A percentile compares a stretch with the other conserved stretches of the same genome.
Conservation (phyloP, 2,888 invertebrate species). For the Hydriomena furcata region DNA sequence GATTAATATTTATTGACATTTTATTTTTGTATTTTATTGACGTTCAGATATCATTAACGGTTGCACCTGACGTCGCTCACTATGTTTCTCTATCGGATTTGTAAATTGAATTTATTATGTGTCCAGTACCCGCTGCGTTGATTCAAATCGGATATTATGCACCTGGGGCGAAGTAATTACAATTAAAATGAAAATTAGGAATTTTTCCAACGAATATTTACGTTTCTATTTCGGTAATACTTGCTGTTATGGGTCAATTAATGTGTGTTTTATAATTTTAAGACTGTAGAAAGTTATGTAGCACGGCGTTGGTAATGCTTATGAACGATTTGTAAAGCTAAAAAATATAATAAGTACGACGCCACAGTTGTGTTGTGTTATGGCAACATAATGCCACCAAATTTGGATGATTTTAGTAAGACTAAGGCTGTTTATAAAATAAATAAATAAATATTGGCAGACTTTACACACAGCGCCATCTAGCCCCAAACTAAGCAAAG, state of each 20-base stretch:
- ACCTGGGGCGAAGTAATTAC: constrained; percentile 62
- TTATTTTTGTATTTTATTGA: constrained; percentile 75
- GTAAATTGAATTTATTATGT: constrained; percentile 64
- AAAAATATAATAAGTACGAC: constrained; percentile 8
- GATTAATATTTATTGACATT: constrained; percentile 76
- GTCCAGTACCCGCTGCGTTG: constrained; percentile 53
- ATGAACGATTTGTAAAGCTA: constrained; percentile 12
- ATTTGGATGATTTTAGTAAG: too few relatives aligned
- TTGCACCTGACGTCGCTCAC: constrained; percentile 56
- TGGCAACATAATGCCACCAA: too few relatives aligned
- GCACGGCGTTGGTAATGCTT: constrained; percentile 10
- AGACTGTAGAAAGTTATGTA: constrained; percentile 49
- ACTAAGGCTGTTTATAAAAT: too few relatives aligned
- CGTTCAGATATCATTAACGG: constrained; percentile 77
- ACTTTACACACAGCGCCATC: too few relatives aligned
- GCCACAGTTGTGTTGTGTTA: too few relatives aligned
- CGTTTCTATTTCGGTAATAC: constrained; percentile 59
- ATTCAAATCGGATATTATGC: constrained; percentile 56
- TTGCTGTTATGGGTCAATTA: constrained; percentile 61
- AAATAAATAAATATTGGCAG: too few relatives aligned
- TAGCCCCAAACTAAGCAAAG: too few relatives aligned
- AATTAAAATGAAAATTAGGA: constrained; percentile 49
- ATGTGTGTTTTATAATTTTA: constrained; percentile 45
- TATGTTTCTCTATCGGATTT: constrained; percentile 45
- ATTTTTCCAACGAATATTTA: constrained; percentile 59